These are phyloP conservation scores for Mimachlamys varia DNA, from an alignment of 2,888 invertebrate genomes.

Conservation along the genomic window DNA sequence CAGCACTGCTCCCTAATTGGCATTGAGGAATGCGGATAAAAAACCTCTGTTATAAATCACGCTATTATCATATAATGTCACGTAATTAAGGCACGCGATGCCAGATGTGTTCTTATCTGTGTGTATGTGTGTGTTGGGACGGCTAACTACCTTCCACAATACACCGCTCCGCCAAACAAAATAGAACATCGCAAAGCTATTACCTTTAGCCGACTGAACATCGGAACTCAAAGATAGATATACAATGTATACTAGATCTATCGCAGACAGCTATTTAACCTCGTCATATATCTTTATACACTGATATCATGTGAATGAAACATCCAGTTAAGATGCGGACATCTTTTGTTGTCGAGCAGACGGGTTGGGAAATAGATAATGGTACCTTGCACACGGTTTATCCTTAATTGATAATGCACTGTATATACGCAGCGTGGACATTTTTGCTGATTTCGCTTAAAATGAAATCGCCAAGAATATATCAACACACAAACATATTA, in stretches of 20 bases:
- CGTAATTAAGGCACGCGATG: not conserved
- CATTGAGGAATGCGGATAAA: slow-evolving; percentile 6
- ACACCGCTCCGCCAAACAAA: not conserved
- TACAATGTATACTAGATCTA: not conserved
- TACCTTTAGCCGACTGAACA: not conserved
- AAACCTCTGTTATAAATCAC: slow-evolving; percentile 11
- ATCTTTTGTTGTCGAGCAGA: too few species aligned
- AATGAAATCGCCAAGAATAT: too few species aligned
- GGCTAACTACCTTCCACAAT: not conserved
- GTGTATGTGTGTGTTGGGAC: not conserved
- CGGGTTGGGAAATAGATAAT: too few species aligned
- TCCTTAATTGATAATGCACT: too few species aligned
- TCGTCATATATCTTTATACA: not conserved
- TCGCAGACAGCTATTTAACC: not conserved
- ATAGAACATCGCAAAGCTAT: not conserved
- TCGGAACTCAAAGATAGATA: not conserved
- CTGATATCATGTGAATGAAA: too few species aligned
- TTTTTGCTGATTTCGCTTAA: too few species aligned
- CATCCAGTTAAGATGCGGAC: not conserved
- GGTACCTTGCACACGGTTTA: too few species aligned
- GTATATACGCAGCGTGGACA: too few species aligned
- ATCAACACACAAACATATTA: too few species aligned
- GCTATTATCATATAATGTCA: not conserved
- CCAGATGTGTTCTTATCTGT: not conserved
- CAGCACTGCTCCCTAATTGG: not conserved